Percentiles rank a stretch among this genome's conserved stretches.
phyloP scores from a whole-genome alignment of 2,888 invertebrate species.

The Bombylius discolor region DNA sequence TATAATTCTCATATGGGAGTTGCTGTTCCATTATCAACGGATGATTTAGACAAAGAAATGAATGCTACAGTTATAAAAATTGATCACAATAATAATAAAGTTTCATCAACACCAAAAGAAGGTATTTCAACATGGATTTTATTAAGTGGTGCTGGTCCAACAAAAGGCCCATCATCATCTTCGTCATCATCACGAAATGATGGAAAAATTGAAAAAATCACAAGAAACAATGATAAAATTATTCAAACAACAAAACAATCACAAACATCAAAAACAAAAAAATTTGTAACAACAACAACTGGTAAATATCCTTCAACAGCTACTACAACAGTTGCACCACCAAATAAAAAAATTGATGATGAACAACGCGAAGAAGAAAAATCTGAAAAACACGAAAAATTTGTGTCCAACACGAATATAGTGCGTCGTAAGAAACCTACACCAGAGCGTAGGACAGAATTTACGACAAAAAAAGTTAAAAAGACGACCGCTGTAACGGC shows the following conservation, averaged over 20 bases:
- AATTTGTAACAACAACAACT: constrained; percentile 6
- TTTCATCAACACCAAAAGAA: constrained; percentile 45
- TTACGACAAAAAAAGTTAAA: neutral
- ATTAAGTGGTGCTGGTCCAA: constrained; percentile 43
- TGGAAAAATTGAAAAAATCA: constrained; percentile 14
- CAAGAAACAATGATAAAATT: constrained; percentile 9
- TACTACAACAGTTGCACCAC: constrained; percentile 22
- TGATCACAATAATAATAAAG: constrained; percentile 19
- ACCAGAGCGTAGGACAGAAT: neutral
- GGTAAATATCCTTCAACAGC: constrained; percentile 10
- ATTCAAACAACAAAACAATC: constrained; percentile 15
- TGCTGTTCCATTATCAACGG: constrained; percentile 50
- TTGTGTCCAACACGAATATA: neutral
- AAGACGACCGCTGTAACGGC: constrained; percentile 12
- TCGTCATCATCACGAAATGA: constrained; percentile 16
- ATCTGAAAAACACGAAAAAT: neutral
- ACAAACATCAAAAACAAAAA: constrained; percentile 14
- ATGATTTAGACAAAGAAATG: constrained; percentile 45
- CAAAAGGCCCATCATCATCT: constrained; percentile 27
- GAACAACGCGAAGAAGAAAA: neutral
- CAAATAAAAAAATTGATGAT: too few species aligned
- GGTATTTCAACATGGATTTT: constrained; percentile 68
- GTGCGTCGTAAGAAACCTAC: constrained; percentile 1
- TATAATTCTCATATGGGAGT: constrained; percentile 47
- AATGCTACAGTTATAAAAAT: constrained; percentile 25